Conservation (phyloP, 2,113 vertebrate genomes). For the Anguilla japonica region DNA sequence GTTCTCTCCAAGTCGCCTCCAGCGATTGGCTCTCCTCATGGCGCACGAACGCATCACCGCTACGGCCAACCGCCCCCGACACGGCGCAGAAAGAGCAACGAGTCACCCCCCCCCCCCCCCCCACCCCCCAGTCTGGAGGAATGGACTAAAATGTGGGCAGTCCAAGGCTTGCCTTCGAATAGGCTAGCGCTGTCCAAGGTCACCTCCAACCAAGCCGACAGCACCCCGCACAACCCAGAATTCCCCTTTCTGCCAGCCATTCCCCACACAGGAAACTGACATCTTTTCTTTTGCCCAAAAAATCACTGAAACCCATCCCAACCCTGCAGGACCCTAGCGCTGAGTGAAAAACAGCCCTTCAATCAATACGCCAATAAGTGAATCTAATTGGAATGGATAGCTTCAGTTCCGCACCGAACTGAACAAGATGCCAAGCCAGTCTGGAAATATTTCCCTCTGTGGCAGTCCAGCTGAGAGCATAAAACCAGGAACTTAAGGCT, state of each 20-base stretch:
- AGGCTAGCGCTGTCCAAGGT: too few species aligned
- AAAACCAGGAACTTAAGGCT: neutral
- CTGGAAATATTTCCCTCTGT: neutral
- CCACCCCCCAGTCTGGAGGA: neutral
- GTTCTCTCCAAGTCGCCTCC: neutral
- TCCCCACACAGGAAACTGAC: too few species aligned
- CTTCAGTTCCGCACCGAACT: neutral
- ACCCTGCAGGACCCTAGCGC: neutral
- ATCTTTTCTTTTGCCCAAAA: neutral
- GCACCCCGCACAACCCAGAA: too few species aligned
- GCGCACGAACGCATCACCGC: neutral
- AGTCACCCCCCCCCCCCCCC: neutral
- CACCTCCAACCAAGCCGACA: too few species aligned
- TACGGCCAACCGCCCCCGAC: neutral
- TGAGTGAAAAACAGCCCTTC: neutral
- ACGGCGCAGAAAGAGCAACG: neutral
- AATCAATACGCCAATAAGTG: neutral
- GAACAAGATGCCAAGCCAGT: neutral
- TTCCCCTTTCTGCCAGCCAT: too few species aligned
- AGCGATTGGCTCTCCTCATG: neutral
- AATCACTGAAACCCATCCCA: neutral
- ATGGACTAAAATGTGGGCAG: neutral
- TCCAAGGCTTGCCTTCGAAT: neutral
- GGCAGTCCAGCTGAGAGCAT: neutral
- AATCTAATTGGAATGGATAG: neutral